Evolutionary conservation across 2,113 vertebrate genomes (phyloP), one percentile per base, ranked within the genome.

Genomic region (Nannobrachium achirus): DNA sequence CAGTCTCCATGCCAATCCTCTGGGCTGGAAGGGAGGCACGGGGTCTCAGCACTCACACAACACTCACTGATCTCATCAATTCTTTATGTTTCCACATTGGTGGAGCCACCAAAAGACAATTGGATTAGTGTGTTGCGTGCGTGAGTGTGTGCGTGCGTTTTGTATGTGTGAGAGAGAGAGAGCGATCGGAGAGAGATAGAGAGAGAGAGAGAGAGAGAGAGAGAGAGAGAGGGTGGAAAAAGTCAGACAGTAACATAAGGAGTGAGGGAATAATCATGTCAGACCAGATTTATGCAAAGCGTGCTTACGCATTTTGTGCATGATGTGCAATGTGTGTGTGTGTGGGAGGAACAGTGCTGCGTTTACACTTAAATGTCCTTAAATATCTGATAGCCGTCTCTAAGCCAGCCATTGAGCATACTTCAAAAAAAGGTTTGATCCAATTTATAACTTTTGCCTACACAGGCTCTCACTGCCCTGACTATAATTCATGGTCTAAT

Each of bases 21-120:
- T 48, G 60, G 61, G 63, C 75, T 38, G 0, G 0, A 73, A 56
- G 52, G 39, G 46, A 64, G 45, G 45, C 66, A 56, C 48, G 3
- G 33, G 60, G 65, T 71, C 72, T 44, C 72, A 73, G 67, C 58
- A 46, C 16, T 64, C 8, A 11, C 51, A 53, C 69, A 48, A 58
- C 62, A 66, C 69, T 65, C 19, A 5, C 58, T 55, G 63, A 61
- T 63, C 50, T 50, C 63, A 79, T 86, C 70, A 85, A 85, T 85
- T 85, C 83, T 87, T 85, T 80, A 82, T 76, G 64, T 66, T 77
- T 58, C 65, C 69, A 81, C 67, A 69, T 76, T 50, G 57, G 33
- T 45, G 61, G 75, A 76, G 73, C 59, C 10, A 8, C 72, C 63
- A 69, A 66, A 73, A 79, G 66, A 69, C 72, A 81, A 71, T 77